A percentile compares a stretch with the other conserved stretches of the same genome.
Evolutionary conservation across 2,888 invertebrate species (phyloP).

Genomic region (Desoria tigrina): DNA sequence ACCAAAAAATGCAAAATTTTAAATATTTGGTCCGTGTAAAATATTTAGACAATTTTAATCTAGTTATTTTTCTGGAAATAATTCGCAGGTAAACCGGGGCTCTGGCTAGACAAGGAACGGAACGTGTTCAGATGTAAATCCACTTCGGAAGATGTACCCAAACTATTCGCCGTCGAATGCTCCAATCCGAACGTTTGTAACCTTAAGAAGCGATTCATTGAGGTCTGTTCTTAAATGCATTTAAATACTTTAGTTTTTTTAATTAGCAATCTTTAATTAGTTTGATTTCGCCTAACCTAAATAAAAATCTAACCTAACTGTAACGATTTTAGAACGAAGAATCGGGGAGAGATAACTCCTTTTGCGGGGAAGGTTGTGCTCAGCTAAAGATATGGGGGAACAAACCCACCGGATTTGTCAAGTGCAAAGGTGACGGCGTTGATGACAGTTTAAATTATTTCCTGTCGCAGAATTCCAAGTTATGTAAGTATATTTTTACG

Average conservation of each 20-base stretch:
- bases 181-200: conserved; percentile 39
- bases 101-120: conserved; percentile 38
- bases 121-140: conserved; percentile 40
- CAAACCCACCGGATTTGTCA: conserved; percentile 38
- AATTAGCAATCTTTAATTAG: not conserved
- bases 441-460: conserved; percentile 41
- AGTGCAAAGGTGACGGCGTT: conserved; percentile 38
- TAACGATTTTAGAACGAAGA: conserved; percentile 3
- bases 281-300: too few relatives aligned
- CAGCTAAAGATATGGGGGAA: conserved; percentile 41
- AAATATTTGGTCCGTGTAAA: too few relatives aligned
- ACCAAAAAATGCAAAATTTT: too few relatives aligned
- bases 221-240: too few relatives aligned
- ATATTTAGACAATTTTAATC: too few relatives aligned
- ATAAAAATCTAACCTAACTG: too few relatives aligned
- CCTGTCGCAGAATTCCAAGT: conserved; percentile 35
- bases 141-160: conserved; percentile 30
- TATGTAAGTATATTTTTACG: conserved; percentile 23
- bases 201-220: conserved; percentile 31
- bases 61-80: too few relatives aligned
- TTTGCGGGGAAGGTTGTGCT: conserved; percentile 40
- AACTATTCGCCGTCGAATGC: conserved; percentile 38
- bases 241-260: too few relatives aligned
- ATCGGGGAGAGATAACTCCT: conserved; percentile 1
- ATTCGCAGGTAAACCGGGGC: conserved; percentile 34